phyloP scores from a whole-genome alignment of 2,113 vertebrate genomes.

The Microtus oregoni region DNA sequence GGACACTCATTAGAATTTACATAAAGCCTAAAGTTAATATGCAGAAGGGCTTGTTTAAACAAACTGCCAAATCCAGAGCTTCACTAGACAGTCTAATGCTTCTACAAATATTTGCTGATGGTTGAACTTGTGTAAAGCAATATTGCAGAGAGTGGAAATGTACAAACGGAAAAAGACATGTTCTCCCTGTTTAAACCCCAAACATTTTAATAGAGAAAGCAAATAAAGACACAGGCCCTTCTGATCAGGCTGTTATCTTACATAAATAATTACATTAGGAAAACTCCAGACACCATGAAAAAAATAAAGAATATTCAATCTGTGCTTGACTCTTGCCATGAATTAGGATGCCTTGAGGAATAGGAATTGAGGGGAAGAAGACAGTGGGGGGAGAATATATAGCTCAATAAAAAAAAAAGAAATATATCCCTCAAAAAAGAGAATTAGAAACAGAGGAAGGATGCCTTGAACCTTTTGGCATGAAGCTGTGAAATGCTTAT shows the following conservation, averaged over 20 bases:
- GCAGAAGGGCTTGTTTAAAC: slow-evolving; percentile 13
- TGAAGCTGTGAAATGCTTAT: neutral
- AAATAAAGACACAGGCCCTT: neutral
- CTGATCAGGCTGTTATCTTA: neutral
- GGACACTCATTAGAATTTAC: slow-evolving; percentile 30
- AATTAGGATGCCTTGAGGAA: neutral
- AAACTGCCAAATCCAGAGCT: slow-evolving; percentile 6
- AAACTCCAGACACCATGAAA: neutral
- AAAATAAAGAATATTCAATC: neutral
- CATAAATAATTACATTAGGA: neutral
- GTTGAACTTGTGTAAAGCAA: neutral
- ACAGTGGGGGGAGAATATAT: too few species aligned
- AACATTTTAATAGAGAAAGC: neutral
- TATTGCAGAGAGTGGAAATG: neutral
- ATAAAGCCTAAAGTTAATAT: slow-evolving; percentile 11
- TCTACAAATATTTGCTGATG: slow-evolving; percentile 18
- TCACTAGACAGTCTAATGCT: neutral
- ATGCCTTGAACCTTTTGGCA: neutral
- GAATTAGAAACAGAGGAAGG: neutral
- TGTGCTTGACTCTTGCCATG: neutral
- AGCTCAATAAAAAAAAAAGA: too few species aligned
- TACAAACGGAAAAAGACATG: neutral
- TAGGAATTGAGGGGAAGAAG: neutral
- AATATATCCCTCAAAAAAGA: too few species aligned
- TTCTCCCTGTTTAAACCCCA: neutral